Evolutionary conservation across 2,888 invertebrate genomes (phyloP).

Genomic region (Trachelus troglodyta): DNA sequence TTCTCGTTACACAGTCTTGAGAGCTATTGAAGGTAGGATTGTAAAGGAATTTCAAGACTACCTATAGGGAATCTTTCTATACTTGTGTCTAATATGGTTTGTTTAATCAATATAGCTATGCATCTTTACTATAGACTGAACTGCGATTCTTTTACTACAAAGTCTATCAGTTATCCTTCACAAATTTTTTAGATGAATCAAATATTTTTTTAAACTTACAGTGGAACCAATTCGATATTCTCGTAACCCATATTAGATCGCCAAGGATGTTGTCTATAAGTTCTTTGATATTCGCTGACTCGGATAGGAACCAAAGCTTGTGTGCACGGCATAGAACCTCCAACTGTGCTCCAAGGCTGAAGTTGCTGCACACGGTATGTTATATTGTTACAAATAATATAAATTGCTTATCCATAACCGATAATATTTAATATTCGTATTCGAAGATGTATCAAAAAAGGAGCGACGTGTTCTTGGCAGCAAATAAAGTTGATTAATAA

Average conservation of each 20-base stretch:
- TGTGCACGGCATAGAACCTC: conserved; percentile 72
- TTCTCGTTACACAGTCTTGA: conserved; percentile 8
- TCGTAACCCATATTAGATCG: conserved; percentile 83
- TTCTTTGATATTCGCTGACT: conserved; percentile 77
- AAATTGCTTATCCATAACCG: background rate
- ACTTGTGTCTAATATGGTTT: background rate
- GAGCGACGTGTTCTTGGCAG: too few relatives aligned
- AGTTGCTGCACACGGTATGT: conserved; percentile 72
- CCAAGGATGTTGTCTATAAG: conserved; percentile 82
- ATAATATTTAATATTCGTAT: background rate
- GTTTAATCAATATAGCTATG: conserved; percentile 28
- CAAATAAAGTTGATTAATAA: too few relatives aligned
- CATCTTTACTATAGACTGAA: background rate
- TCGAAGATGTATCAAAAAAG: background rate
- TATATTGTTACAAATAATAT: background rate
- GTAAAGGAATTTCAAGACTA: background rate
- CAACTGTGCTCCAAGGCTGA: conserved; percentile 80
- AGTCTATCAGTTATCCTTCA: background rate
- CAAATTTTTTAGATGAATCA: background rate
- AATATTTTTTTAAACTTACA: conserved; percentile 67
- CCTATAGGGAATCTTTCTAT: background rate
- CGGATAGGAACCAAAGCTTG: conserved; percentile 75
- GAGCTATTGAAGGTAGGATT: conserved; percentile 2
- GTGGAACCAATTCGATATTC: conserved; percentile 80
- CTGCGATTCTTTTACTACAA: conserved; percentile 8